Conservation (phyloP, 2,113 vertebrate genomes). For the Urocynchramus pylzowi region DNA sequence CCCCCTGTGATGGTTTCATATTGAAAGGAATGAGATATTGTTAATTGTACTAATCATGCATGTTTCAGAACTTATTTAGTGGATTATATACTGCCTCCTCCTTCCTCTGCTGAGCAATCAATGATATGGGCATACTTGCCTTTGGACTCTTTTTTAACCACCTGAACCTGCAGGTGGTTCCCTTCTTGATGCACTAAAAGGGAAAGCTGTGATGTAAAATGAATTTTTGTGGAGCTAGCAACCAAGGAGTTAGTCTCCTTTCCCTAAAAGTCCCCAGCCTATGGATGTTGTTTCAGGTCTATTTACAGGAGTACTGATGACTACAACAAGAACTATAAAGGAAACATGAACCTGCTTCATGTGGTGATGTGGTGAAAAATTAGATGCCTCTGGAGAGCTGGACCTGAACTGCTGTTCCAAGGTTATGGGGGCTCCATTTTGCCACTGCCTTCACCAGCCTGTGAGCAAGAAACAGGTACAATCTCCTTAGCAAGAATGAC, state of each 20-base stretch:
- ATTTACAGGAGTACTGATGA: conserved; percentile 5
- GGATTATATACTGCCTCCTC: background rate
- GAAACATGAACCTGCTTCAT: background rate
- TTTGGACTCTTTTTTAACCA: background rate
- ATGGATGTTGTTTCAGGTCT: background rate
- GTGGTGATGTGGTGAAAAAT: background rate
- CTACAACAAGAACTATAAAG: background rate
- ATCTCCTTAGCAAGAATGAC: background rate
- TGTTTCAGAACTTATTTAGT: background rate
- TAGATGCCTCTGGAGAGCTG: background rate
- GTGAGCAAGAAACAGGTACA: background rate
- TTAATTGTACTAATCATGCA: background rate
- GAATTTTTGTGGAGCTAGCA: background rate
- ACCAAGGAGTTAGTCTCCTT: background rate
- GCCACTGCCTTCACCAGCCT: background rate
- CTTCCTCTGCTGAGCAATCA: background rate
- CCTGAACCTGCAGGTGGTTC: background rate
- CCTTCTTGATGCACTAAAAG: background rate
- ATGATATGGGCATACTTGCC: background rate
- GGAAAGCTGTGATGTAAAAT: background rate
- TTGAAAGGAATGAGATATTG: background rate
- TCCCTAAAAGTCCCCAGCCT: background rate
- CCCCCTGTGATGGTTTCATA: background rate
- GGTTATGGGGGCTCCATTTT: background rate
- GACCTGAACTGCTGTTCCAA: background rate